A percentile compares a stretch with the other conserved stretches of the same genome.
These are phyloP conservation scores for Cuculus canorus DNA, from an alignment of 2,797 vertebrate species.

Conservation along the genomic window DNA sequence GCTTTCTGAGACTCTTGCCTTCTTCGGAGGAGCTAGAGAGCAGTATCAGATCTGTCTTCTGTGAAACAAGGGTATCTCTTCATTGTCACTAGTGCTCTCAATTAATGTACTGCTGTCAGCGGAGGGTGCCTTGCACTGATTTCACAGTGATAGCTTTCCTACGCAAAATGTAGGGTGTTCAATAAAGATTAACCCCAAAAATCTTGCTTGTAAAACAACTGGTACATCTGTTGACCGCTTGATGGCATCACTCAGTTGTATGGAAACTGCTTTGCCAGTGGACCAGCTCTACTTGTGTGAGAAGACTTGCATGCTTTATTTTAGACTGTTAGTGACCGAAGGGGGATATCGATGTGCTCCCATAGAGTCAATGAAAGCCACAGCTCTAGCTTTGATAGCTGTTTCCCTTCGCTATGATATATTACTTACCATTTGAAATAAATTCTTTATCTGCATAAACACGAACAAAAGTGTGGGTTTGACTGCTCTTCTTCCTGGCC, in stretches of 20 bases:
- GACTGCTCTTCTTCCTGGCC: neutral
- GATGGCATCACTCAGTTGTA: slow-evolving; percentile 57
- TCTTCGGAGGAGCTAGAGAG: slow-evolving; percentile 2
- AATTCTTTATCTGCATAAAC: neutral
- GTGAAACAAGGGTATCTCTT: neutral
- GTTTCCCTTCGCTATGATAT: neutral
- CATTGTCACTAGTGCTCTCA: neutral
- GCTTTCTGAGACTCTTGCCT: neutral
- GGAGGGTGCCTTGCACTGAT: neutral
- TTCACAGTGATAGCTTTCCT: neutral
- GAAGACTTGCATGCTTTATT: neutral
- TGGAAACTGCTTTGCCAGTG: neutral
- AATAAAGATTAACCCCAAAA: neutral
- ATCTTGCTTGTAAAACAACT: neutral
- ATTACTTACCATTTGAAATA: neutral
- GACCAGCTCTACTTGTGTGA: neutral
- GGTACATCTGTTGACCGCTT: slow-evolving; percentile 35
- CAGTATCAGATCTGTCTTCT: neutral
- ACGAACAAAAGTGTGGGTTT: neutral
- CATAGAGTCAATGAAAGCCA: neutral
- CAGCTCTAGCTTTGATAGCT: neutral
- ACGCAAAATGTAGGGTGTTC: neutral
- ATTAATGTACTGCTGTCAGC: neutral
- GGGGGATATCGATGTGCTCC: neutral
- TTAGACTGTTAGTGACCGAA: neutral